These are phyloP conservation scores for Theristus sp. DNA, from an alignment of 2,888 invertebrate species.

Conservation along the genomic window DNA sequence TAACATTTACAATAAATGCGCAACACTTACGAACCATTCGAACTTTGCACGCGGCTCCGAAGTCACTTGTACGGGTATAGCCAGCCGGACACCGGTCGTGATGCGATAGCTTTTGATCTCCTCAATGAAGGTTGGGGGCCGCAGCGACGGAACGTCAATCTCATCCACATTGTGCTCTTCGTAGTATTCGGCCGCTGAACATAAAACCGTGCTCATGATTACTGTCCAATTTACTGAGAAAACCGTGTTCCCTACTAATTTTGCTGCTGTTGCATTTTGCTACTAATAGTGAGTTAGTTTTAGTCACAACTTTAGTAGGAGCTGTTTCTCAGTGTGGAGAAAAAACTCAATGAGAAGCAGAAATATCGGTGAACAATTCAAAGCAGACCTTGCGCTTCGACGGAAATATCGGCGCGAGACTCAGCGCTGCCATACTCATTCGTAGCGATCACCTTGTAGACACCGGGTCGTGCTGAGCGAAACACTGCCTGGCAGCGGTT, in stretches of 20 bases:
- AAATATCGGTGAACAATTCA: no score
- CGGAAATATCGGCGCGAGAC: background rate
- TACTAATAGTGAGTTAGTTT: no score
- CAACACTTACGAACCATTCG: background rate
- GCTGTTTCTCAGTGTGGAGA: no score
- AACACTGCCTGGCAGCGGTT: background rate
- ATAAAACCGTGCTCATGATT: no score
- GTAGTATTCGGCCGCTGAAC: background rate
- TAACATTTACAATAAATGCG: no score
- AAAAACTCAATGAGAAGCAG: no score
- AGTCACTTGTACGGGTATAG: background rate
- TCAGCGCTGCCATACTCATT: constrained; percentile 3
- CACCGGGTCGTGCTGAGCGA: background rate
- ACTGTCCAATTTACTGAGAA: no score
- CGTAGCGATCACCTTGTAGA: constrained; percentile 4
- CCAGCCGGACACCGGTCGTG: background rate
- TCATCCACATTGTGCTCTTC: background rate
- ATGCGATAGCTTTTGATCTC: background rate
- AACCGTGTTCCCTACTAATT: no score
- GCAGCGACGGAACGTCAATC: background rate
- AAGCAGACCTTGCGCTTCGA: no score
- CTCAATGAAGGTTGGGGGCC: background rate
- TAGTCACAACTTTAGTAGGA: no score
- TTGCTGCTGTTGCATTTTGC: no score
- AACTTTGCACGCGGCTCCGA: background rate